A percentile compares a stretch with the other conserved stretches of the same genome.
These are phyloP conservation scores for Charanyca ferruginea DNA, from an alignment of 2,888 invertebrate species.

Conservation along the genomic window DNA sequence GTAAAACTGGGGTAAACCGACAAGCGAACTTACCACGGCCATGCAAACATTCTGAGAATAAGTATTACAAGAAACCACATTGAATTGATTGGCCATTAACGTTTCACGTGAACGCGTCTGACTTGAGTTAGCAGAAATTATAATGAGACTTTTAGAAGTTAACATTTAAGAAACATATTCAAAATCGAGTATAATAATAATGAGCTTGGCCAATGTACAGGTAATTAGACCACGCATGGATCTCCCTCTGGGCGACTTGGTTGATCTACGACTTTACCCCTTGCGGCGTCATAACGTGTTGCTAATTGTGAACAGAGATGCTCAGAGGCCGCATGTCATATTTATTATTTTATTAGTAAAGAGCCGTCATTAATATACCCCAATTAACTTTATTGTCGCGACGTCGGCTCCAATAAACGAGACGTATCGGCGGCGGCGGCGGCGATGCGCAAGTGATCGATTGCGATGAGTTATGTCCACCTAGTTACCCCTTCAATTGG, in stretches of 20 bases:
- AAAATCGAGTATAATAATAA: background rate
- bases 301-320: conserved; percentile 81
- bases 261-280: conserved; percentile 26
- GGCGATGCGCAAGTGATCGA: conserved; percentile 85
- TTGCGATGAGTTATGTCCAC: conserved; percentile 87
- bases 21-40: conserved; percentile 60
- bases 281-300: conserved; percentile 34
- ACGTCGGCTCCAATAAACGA: conserved; percentile 86
- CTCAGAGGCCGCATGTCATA: conserved; percentile 79
- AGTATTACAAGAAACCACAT: conserved; percentile 67
- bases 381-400: conserved; percentile 89
- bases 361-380: conserved; percentile 85
- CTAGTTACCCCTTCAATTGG: conserved; percentile 90
- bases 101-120: conserved; percentile 66
- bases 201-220: background rate
- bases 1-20: conserved; percentile 61
- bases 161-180: background rate
- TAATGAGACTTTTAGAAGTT: conserved; percentile 31
- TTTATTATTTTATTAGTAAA: conserved; percentile 88
- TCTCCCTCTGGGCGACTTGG: conserved; percentile 6
- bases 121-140: conserved; percentile 53
- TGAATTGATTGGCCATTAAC: conserved; percentile 71
- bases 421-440: conserved; percentile 79
- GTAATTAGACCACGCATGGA: conserved; percentile 4
- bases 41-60: conserved; percentile 69